A percentile compares a stretch with the other conserved stretches of the same genome.
Evolutionary conservation across 2,888 invertebrate genomes (phyloP).

Genomic region (Cenopis cana): DNA sequence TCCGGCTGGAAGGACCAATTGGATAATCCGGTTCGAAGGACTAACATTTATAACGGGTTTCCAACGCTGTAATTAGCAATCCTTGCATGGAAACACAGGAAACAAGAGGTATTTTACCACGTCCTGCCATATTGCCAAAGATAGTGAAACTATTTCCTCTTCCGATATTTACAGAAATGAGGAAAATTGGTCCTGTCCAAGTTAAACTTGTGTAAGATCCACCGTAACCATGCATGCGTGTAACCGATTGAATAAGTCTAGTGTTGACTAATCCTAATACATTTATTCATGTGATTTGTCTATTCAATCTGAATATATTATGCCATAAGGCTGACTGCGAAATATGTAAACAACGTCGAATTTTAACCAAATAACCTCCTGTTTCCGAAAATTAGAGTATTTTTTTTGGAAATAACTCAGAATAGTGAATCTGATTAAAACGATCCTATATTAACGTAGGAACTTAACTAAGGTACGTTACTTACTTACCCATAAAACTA

Average conservation of each 20-base stretch:
- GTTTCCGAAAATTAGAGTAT: no score
- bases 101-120: slow-evolving; percentile 12
- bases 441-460: no score
- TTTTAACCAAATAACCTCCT: no score
- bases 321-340: no score
- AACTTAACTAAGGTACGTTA: no score
- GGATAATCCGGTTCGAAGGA: slow-evolving; percentile 22
- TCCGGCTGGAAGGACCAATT: slow-evolving; percentile 11
- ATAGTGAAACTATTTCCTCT: slow-evolving; percentile 34
- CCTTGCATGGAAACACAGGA: slow-evolving; percentile 1
- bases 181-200: slow-evolving; percentile 27
- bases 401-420: no score
- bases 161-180: slow-evolving; percentile 18
- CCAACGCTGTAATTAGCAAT: background rate
- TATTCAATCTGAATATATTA: no score
- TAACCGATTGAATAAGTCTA: background rate
- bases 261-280: background rate
- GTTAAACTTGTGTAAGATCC: slow-evolving; percentile 28
- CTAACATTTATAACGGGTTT: slow-evolving; percentile 8
- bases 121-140: slow-evolving; percentile 36
- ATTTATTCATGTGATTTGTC: no score
- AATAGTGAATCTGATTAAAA: no score
- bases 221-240: slow-evolving; percentile 24
- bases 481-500: no score
- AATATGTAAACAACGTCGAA: no score